Percentiles rank a stretch among this genome's conserved stretches.
phyloP scores from a whole-genome alignment of 2,888 invertebrate species.

The Brenthis hecate region DNA sequence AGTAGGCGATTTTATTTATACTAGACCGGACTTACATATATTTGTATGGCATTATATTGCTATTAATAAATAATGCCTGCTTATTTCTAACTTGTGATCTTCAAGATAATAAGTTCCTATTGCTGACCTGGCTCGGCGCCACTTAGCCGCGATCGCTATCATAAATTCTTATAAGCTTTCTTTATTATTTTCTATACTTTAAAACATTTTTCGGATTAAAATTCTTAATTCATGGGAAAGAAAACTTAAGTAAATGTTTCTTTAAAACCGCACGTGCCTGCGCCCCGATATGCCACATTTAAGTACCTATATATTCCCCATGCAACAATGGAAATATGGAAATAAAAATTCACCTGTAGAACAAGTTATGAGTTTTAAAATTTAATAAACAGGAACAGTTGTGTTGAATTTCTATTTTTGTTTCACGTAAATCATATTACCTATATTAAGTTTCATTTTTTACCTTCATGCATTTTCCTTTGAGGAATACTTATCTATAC shows the following conservation, averaged over 20 bases:
- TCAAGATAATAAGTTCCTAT: too few species aligned
- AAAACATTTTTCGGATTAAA: background rate
- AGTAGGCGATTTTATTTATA: too few species aligned
- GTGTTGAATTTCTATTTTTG: background rate
- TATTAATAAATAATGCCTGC: too few species aligned
- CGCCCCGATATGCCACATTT: constrained; percentile 55
- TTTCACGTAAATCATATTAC: too few species aligned
- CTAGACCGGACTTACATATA: too few species aligned
- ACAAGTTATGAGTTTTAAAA: background rate
- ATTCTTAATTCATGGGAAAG: constrained; percentile 3
- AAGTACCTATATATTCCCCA: constrained; percentile 46
- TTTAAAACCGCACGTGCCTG: constrained; percentile 50
- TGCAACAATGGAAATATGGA: constrained; percentile 32
- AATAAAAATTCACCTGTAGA: constrained; percentile 17
- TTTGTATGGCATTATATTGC: too few species aligned
- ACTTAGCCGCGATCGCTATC: too few species aligned
- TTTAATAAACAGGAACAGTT: constrained; percentile 7
- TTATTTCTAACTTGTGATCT: too few species aligned
- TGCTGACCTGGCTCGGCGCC: too few species aligned
- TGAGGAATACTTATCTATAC: too few species aligned
- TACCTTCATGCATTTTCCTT: too few species aligned
- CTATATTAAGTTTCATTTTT: too few species aligned
- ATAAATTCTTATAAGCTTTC: background rate
- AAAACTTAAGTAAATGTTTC: constrained; percentile 7
- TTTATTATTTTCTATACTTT: background rate